Evolutionary conservation across 2,113 vertebrate species (phyloP).

Genomic region (Rhinoderma darwinii): DNA sequence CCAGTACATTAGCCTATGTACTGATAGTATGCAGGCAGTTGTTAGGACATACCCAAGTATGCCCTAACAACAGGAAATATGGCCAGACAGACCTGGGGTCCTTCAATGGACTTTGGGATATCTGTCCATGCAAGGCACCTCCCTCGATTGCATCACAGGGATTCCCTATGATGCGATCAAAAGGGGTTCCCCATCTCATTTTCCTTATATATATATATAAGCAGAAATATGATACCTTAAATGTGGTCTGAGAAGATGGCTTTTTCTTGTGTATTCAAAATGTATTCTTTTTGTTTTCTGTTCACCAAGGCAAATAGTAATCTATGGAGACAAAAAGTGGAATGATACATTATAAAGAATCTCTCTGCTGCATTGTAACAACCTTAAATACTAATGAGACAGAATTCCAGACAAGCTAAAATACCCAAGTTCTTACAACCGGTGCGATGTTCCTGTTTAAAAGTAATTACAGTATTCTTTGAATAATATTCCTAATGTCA

Average conservation of each 20-base stretch:
- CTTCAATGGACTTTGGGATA: no score
- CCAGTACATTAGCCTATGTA: no score
- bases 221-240: background rate
- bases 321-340: background rate
- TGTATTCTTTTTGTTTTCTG: background rate
- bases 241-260: background rate
- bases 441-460: background rate
- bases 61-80: no score
- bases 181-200: no score
- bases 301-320: background rate
- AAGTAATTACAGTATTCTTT: background rate
- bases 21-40: no score
- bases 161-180: no score
- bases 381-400: background rate
- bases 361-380: background rate
- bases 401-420: background rate
- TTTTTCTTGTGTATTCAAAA: background rate
- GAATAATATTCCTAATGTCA: background rate
- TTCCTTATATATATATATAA: background rate
- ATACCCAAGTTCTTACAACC: background rate
- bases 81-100: no score
- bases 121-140: no score
- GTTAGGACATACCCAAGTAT: no score
- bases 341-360: background rate
- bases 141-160: no score